Base-by-base conservation (phyloP, 2,888 invertebrate genomes). In the Eupithecia subfuscata region DNA sequence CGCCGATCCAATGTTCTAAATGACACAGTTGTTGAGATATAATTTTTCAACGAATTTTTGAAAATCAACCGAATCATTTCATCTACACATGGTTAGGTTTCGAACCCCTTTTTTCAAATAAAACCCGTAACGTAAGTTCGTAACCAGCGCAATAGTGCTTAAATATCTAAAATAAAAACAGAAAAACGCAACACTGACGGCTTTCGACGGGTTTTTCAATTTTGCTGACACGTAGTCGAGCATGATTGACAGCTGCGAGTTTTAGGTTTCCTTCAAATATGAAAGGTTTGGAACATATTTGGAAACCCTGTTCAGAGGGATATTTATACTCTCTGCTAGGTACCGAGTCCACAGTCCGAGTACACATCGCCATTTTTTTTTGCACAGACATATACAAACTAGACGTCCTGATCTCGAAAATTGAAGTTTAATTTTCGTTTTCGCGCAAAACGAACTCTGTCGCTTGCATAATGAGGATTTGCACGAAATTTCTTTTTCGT, bases 131-230 rank as follows among this genome's bases (percentile, higher is more conserved):
- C 22, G 60, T 11, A 56, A 22, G 22, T 9, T 11, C 9, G 11
- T 56, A 22, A 22, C 4, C 11, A 22, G 22, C 22, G 56, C 52
- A 56, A 56, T 56, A 56, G n/a, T n/a, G n/a, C 52, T 52, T 12
- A 12, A 56, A 25, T 56, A 12, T 22, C 11, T 60, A 25, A 14
- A 60, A 43, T 43, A 43, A 56, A 30, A 12, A 25, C 25, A 12
- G 12, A 5, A 22, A 60, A 60, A 60, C 5, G 22, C 11, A 22
- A 56, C 9, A 60, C 14, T 6, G 60, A 60, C 60, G 25, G 25
- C 25, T 14, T 60, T 60, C 65, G n/a, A 67, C 65, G 11, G 65
- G 34, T n/a, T 34, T 67, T 37, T 37, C n/a, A 37, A 40, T 67
- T 67, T 67, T 12, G 40, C 64, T 18, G 37, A 67, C 34, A 37